These are phyloP conservation scores for Perccottus glenii DNA, from an alignment of 2,113 vertebrate species.

Conservation along the genomic window DNA sequence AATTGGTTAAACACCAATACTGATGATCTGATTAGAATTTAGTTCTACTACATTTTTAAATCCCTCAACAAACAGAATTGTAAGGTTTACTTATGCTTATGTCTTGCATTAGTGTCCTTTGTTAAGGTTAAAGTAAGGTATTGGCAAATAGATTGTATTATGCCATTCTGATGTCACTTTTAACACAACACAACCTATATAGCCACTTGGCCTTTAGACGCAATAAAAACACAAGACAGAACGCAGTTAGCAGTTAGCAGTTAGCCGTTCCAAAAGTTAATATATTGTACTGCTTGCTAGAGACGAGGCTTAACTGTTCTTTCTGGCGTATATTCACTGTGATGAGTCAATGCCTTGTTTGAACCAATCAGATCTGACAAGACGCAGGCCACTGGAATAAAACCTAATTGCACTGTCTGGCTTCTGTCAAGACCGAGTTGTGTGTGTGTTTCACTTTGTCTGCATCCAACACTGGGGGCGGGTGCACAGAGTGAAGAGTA, in stretches of 20 bases:
- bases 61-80: too few species aligned
- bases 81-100: too few species aligned
- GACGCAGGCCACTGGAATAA: conserved; percentile 54
- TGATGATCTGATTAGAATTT: too few species aligned
- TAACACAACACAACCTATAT: neutral
- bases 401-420: conserved; percentile 64
- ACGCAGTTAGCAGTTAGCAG: too few species aligned
- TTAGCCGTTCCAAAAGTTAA: neutral
- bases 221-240: neutral
- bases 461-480: conserved; percentile 20
- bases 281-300: neutral
- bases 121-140: too few species aligned
- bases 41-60: too few species aligned
- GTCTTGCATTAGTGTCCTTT: too few species aligned
- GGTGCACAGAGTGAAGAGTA: conserved; percentile 1
- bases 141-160: too few species aligned
- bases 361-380: conserved; percentile 66
- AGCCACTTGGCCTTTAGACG: neutral
- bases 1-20: too few species aligned
- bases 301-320: conserved; percentile 13
- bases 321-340: conserved; percentile 43
- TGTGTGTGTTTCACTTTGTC: conserved; percentile 6
- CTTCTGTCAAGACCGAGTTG: conserved; percentile 50
- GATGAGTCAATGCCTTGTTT: conserved; percentile 59
- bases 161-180: neutral